These are phyloP conservation scores for Motacilla alba DNA, from an alignment of 2,113 vertebrate species.

Conservation along the genomic window DNA sequence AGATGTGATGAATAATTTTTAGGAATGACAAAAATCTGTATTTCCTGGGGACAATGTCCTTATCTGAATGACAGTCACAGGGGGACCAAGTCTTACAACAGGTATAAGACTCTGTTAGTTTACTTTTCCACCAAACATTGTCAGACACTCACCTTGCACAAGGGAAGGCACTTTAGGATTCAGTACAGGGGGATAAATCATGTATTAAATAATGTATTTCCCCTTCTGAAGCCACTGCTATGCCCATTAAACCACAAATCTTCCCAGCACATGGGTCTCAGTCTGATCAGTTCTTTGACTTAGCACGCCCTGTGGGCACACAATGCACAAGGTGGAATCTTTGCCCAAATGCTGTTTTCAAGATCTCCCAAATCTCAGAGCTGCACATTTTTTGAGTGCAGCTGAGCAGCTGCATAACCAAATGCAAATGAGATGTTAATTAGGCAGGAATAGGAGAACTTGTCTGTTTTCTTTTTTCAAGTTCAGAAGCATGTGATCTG, in stretches of 20 bases:
- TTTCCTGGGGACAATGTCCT: neutral
- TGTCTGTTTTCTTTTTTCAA: neutral
- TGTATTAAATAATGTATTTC: neutral
- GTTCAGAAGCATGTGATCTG: neutral
- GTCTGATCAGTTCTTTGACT: neutral
- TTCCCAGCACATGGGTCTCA: neutral
- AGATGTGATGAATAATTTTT: constrained; percentile 13
- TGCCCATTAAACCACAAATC: neutral
- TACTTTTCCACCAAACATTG: neutral
- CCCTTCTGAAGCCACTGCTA: neutral
- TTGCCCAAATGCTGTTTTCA: neutral
- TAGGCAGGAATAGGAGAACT: neutral
- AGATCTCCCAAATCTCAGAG: neutral
- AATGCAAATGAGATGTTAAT: neutral
- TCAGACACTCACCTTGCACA: neutral
- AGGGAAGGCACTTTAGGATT: neutral
- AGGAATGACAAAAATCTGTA: neutral
- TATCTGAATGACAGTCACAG: neutral
- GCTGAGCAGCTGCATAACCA: neutral
- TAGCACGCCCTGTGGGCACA: neutral
- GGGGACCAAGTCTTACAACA: neutral
- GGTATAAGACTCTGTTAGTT: neutral
- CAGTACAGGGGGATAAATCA: neutral
- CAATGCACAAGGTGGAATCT: fast-evolving
- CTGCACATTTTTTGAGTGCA: neutral